These are phyloP conservation scores for Nesoenas mayeri DNA, from an alignment of 2,113 vertebrate genomes.

Conservation along the genomic window DNA sequence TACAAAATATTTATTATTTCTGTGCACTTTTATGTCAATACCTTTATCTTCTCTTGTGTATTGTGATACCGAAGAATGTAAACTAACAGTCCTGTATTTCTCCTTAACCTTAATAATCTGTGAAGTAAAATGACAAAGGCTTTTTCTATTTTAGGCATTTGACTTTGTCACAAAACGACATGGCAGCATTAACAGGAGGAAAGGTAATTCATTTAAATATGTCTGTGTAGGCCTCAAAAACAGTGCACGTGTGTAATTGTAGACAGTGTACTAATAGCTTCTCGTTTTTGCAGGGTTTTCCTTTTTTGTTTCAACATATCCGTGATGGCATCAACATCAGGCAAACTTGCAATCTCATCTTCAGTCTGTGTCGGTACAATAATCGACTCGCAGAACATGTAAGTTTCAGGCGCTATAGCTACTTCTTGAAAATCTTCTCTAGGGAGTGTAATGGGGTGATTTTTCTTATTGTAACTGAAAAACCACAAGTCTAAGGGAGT, in stretches of 20 bases:
- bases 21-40: not conserved
- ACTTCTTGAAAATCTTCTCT: not conserved
- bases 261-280: not conserved
- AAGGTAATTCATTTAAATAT: constrained; percentile 77
- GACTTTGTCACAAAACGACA: constrained; percentile 98
- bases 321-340: constrained; percentile 98
- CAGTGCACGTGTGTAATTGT: not conserved
- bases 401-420: constrained; percentile 37
- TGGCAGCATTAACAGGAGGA: constrained; percentile 97
- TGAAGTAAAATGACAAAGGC: not conserved
- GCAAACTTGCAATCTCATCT: constrained; percentile 98
- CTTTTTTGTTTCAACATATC: constrained; percentile 99
- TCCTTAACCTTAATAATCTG: not conserved
- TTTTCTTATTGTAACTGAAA: not conserved
- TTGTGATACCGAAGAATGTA: not conserved
- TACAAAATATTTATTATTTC: not conserved
- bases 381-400: constrained; percentile 98
- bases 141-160: constrained; percentile 83
- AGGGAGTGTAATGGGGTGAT: not conserved
- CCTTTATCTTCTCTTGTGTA: not conserved
- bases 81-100: not conserved
- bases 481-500: constrained; percentile 47
- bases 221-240: not conserved
- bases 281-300: constrained; percentile 85
- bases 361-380: constrained; percentile 98